Conservation (phyloP, 2,113 vertebrate genomes). For the Tragulus kanchil region DNA sequence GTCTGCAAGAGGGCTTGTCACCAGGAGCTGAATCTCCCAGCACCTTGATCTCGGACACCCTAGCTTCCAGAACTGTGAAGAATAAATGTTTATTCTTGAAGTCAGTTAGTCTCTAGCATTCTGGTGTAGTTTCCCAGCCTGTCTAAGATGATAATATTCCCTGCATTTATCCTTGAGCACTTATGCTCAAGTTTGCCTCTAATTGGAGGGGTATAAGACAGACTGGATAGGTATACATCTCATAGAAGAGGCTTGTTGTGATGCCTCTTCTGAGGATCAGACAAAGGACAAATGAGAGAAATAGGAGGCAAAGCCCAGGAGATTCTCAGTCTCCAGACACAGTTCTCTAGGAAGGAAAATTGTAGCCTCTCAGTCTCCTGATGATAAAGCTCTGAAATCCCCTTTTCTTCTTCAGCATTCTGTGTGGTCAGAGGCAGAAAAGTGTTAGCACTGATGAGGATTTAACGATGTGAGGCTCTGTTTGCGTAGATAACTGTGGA, state of each 20-base stretch:
- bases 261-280: background rate
- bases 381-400: conserved; percentile 1
- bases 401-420: background rate
- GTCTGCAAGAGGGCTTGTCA: background rate
- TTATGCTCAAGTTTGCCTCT: background rate
- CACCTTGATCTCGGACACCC: background rate
- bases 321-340: background rate
- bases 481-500: conserved; percentile 36
- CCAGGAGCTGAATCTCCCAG: background rate
- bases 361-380: background rate
- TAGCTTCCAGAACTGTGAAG: background rate
- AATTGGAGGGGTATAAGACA: background rate
- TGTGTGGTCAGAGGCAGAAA: background rate
- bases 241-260: background rate
- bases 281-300: background rate
- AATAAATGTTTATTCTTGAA: background rate
- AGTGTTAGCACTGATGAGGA: background rate
- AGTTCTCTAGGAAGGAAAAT: conserved; percentile 13
- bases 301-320: background rate
- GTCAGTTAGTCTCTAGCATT: background rate
- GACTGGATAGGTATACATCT: background rate
- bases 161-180: background rate
- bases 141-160: background rate
- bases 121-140: background rate
- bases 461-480: conserved; percentile 16